Base-by-base conservation (phyloP, 2,797 vertebrate genomes). In the Heteromormyrus szaboi region DNA sequence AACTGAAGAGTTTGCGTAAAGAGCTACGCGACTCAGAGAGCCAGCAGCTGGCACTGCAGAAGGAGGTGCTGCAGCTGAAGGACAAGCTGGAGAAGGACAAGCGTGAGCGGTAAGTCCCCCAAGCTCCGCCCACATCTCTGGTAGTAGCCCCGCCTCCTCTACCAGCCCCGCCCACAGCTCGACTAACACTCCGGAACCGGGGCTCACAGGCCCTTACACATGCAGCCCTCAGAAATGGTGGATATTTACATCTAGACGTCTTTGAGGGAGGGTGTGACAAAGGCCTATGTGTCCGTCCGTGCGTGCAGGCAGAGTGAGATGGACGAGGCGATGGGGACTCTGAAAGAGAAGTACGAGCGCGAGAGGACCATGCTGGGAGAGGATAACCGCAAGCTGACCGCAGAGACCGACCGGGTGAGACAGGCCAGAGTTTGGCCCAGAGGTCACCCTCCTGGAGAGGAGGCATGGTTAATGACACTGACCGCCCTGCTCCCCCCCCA, bases 61-160 rank as follows among this genome's bases (percentile, higher is more conserved):
- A 98, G 81, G 98, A 99, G 89, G 94, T 98, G 91, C 92, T 97
- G 89, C 93, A 97, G 93, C 90, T 99, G 9, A 96, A 96, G 72
- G 98, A 99, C 92, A 98, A 98, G 91, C 90, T 99, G 90, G 98
- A 99, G 89, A 98, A 99, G 92, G 92, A 94, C 76, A 97, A 96
- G 90, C 94, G 96, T 86, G 97, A 99, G 89, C 95, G 98, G 98
- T 98, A 90, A 92, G 93, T 65, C 22, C 2, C 22, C 37, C n/a
- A 59, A 25, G n/a, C 46, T n/a, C 68, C 29, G 11, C 68, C 68
- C 29, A 54, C 17, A 5, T 54, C 53, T 54, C 53, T 54, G 17
- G 4, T 19, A 19, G 53, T 19, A 54, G 53, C 53, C 53, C 53
- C 53, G 4, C 53, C 53, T 54, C 53, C 53, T 19, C 4, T 0